A percentile compares a stretch with the other conserved stretches of the same genome.
These are phyloP conservation scores for Onchidella celtica DNA, from an alignment of 2,888 invertebrate species.

Conservation along the genomic window DNA sequence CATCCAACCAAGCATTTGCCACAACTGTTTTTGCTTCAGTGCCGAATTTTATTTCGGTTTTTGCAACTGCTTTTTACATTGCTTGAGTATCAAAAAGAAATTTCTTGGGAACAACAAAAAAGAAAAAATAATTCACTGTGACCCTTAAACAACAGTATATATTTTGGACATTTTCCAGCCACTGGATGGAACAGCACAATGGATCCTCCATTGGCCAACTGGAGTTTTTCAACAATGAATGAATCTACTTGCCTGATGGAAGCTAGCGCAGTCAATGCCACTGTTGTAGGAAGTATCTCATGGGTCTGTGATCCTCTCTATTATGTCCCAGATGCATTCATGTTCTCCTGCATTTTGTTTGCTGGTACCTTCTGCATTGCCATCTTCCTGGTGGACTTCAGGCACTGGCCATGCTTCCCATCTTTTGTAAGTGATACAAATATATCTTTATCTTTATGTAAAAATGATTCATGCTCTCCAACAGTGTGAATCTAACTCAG, in stretches of 20 bases:
- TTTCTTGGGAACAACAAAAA: too few relatives aligned
- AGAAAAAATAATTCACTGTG: too few relatives aligned
- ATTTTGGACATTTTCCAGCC: not conserved
- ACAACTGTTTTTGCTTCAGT: too few relatives aligned
- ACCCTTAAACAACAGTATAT: not conserved
- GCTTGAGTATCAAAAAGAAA: too few relatives aligned
- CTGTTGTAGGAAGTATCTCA: not conserved
- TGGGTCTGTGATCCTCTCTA: slow-evolving; percentile 29
- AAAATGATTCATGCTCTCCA: too few relatives aligned
- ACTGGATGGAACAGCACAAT: slow-evolving; percentile 21
- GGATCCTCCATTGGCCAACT: slow-evolving; percentile 1
- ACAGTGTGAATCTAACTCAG: too few relatives aligned
- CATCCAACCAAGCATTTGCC: too few relatives aligned
- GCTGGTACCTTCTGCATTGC: slow-evolving; percentile 95
- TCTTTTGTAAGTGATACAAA: slow-evolving; percentile 91
- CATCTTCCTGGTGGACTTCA: slow-evolving; percentile 93
- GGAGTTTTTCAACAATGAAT: not conserved
- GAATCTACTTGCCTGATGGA: not conserved
- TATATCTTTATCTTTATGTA: too few relatives aligned
- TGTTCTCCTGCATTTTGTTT: slow-evolving; percentile 96
- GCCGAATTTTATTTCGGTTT: too few relatives aligned
- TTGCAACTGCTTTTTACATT: too few relatives aligned
- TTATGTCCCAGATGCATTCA: slow-evolving; percentile 86
- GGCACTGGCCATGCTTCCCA: slow-evolving; percentile 95
- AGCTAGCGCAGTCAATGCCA: slow-evolving; percentile 2